Evolutionary conservation across 2,113 vertebrate species (phyloP).

Genomic region (Prolemur simus): DNA sequence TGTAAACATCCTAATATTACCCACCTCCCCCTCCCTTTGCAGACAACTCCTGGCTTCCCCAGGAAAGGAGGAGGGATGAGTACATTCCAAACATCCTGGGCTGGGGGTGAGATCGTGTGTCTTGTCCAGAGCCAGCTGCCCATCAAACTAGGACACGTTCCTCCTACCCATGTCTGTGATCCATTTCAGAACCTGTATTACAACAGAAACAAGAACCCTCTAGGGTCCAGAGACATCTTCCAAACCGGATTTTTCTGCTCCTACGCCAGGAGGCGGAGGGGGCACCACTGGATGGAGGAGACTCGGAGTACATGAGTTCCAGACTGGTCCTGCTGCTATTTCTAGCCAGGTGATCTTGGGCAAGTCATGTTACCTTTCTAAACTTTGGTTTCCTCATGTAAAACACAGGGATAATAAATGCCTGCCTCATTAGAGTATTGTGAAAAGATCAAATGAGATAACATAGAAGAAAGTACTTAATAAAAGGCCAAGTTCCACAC

Average conservation of each 20-base stretch:
- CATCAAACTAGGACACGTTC: constrained; percentile 49
- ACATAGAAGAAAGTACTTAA: not conserved
- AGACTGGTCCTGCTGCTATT: constrained; percentile 23
- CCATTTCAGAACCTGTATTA: constrained; percentile 11
- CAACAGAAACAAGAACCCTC: constrained; percentile 29
- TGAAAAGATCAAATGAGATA: not conserved
- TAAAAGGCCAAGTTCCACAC: not conserved
- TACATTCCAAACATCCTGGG: constrained; percentile 67
- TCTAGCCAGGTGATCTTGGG: constrained; percentile 33
- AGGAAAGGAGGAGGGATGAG: not conserved
- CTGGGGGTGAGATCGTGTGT: constrained; percentile 48
- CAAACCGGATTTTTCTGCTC: not conserved
- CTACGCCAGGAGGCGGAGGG: not conserved
- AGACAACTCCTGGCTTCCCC: constrained; percentile 44
- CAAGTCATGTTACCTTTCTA: constrained; percentile 21
- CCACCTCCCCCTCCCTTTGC: constrained; percentile 38
- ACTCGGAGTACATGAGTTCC: not conserved
- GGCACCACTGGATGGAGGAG: not conserved
- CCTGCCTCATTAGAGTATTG: not conserved
- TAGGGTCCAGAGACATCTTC: not conserved
- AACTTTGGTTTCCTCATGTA: not conserved
- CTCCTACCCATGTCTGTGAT: constrained; percentile 23
- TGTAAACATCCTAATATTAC: constrained; percentile 78
- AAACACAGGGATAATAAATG: constrained; percentile 21
- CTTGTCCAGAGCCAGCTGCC: constrained; percentile 9